Conservation (phyloP, 1,140 invertebrate genomes). For the Notospermus geniculatus region DNA sequence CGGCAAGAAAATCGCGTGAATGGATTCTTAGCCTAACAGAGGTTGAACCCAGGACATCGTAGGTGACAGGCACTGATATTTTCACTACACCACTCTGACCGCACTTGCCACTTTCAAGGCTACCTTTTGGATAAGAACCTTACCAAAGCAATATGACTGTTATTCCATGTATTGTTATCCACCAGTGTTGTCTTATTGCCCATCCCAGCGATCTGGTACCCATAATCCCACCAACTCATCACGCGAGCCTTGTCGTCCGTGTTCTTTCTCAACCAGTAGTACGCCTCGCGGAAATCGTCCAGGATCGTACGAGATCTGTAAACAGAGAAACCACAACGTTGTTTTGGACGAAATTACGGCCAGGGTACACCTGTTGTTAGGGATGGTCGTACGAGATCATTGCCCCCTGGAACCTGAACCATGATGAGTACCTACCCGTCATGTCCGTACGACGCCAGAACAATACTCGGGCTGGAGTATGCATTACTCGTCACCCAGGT, state of each 20-base stretch:
- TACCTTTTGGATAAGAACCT: conserved; percentile 25
- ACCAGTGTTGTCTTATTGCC: conserved; percentile 90
- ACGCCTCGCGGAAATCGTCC: conserved; percentile 91
- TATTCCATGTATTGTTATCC: conserved; percentile 99
- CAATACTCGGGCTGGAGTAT: conserved; percentile 97
- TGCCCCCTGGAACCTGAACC: too few species aligned
- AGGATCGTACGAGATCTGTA: conserved; percentile 82
- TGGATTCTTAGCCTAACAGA: too few species aligned
- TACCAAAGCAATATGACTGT: conserved; percentile 95
- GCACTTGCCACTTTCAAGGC: too few species aligned
- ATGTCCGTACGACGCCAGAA: conserved; percentile 91
- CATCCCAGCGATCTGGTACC: conserved; percentile 96
- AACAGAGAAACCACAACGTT: conserved; percentile 17
- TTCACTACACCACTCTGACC: too few species aligned
- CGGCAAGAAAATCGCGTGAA: too few species aligned
- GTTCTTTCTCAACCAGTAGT: conserved; percentile 98
- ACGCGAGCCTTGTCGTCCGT: conserved; percentile 91
- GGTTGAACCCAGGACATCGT: too few species aligned
- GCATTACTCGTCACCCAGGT: conserved; percentile 97
- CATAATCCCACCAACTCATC: conserved; percentile 63
- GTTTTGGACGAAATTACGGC: background rate
- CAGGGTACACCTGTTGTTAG: too few species aligned
- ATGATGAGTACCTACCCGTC: conserved; percentile 67
- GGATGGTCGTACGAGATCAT: background rate
- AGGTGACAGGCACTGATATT: too few species aligned